phyloP scores from a whole-genome alignment of 2,888 invertebrate species.

The Drosophila cognata region DNA sequence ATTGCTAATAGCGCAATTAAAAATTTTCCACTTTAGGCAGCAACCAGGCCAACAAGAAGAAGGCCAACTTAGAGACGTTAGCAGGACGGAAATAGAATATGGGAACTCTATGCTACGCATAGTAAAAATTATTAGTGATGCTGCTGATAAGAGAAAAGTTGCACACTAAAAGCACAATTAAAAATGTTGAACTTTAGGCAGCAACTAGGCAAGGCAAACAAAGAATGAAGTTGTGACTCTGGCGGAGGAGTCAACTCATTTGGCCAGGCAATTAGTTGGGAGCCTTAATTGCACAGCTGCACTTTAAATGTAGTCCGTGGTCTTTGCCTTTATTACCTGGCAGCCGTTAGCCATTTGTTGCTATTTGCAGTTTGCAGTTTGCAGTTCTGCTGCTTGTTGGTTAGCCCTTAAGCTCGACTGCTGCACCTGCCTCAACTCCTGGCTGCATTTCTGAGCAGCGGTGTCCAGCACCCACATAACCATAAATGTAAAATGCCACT shows the following conservation, averaged over 20 bases:
- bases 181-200: neutral
- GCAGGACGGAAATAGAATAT: neutral
- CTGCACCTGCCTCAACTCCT: neutral
- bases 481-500: slow-evolving; percentile 70
- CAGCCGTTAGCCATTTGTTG: slow-evolving; percentile 53
- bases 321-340: slow-evolving; percentile 37
- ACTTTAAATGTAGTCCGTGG: slow-evolving; percentile 51
- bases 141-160: neutral
- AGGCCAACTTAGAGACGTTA: neutral
- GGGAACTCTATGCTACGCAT: neutral
- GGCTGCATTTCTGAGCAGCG: neutral
- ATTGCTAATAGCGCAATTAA: too few species aligned
- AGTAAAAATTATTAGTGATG: neutral
- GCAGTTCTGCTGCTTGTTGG: slow-evolving; percentile 25
- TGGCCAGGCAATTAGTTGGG: slow-evolving; percentile 53
- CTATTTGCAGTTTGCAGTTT: slow-evolving; percentile 43
- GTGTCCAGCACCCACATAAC: slow-evolving; percentile 63
- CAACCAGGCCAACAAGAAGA: too few species aligned
- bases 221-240: slow-evolving; percentile 35
- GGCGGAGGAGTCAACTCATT: slow-evolving; percentile 26
- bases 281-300: slow-evolving; percentile 58
- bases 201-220: neutral
- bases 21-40: too few species aligned
- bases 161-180: neutral
- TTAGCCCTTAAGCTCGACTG: slow-evolving; percentile 53